Evolutionary conservation across 2,797 vertebrate species (phyloP).

Genomic region (Acipenser transmontanus): DNA sequence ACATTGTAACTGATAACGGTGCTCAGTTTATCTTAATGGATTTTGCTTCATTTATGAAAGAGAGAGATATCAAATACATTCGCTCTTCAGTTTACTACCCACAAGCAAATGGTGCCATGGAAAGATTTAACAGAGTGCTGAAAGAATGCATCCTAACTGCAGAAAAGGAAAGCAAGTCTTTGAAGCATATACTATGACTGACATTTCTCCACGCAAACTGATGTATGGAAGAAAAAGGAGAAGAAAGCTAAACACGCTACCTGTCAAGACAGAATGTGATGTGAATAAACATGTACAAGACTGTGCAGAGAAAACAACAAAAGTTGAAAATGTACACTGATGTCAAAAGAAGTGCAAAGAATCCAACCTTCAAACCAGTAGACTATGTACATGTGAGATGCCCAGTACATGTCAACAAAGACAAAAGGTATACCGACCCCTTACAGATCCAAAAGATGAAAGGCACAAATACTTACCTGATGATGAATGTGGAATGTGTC

Average conservation of each 20-base stretch:
- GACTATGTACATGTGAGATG: too few species aligned
- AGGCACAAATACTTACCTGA: too few species aligned
- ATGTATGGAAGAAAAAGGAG: constrained; percentile 5
- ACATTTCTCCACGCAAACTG: constrained; percentile 1
- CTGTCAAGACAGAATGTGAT: too few species aligned
- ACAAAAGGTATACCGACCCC: too few species aligned
- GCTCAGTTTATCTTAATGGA: constrained; percentile 10
- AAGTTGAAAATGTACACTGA: too few species aligned
- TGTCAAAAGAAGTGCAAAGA: too few species aligned
- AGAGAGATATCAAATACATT: constrained; percentile 15
- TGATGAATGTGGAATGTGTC: too few species aligned
- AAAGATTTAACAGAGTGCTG: constrained; percentile 13
- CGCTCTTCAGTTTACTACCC: constrained; percentile 14
- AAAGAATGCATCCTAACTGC: constrained; percentile 17
- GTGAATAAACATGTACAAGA: too few species aligned
- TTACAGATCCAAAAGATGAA: too few species aligned
- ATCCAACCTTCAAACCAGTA: too few species aligned
- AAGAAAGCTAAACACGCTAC: constrained; percentile 2
- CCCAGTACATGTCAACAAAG: too few species aligned
- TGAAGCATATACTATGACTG: constrained; percentile 16
- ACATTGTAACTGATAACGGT: constrained; percentile 11
- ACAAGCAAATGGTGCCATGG: constrained; percentile 11
- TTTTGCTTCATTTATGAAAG: constrained; percentile 11
- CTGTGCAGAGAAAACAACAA: too few species aligned
- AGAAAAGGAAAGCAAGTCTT: neutral